These are phyloP conservation scores for Brachypalpus laphriformis DNA, from an alignment of 2,888 invertebrate species.

Conservation along the genomic window DNA sequence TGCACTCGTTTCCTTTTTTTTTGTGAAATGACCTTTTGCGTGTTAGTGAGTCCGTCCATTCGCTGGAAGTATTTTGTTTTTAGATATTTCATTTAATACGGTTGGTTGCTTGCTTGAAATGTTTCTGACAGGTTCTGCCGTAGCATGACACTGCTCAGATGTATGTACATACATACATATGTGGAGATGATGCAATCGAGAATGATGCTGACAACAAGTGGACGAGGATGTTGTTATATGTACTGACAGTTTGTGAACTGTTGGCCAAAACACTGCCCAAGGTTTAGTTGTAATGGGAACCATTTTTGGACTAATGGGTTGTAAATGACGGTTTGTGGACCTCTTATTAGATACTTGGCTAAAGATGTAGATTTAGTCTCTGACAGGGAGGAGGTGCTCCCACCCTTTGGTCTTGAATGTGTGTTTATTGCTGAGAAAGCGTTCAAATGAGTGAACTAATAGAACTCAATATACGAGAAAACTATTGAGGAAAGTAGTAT, in stretches of 20 bases:
- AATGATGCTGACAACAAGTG: slow-evolving; percentile 4
- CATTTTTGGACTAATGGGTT: background rate
- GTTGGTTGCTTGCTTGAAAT: slow-evolving; percentile 32
- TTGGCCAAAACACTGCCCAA: background rate
- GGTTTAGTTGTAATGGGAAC: too few species aligned
- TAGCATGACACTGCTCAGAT: slow-evolving; percentile 10
- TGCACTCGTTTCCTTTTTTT: slow-evolving; percentile 49
- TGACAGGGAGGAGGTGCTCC: too few species aligned
- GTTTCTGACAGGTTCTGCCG: slow-evolving; percentile 25
- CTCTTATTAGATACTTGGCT: background rate
- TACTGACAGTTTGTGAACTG: slow-evolving; percentile 1
- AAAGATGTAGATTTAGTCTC: too few species aligned
- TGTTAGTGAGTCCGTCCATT: slow-evolving; percentile 8
- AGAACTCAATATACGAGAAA: background rate
- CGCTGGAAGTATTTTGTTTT: slow-evolving; percentile 19
- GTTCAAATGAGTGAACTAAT: background rate
- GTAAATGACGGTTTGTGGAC: background rate
- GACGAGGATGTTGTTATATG: background rate
- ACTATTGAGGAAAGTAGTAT: background rate
- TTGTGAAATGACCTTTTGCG: slow-evolving; percentile 49
- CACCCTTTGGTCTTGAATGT: background rate
- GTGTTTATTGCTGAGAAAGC: background rate
- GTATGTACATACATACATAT: background rate
- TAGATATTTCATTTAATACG: slow-evolving; percentile 24
- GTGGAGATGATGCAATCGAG: slow-evolving; percentile 24